Evolutionary conservation across 2,113 vertebrate species (phyloP).

Genomic region (Vimba vimba): DNA sequence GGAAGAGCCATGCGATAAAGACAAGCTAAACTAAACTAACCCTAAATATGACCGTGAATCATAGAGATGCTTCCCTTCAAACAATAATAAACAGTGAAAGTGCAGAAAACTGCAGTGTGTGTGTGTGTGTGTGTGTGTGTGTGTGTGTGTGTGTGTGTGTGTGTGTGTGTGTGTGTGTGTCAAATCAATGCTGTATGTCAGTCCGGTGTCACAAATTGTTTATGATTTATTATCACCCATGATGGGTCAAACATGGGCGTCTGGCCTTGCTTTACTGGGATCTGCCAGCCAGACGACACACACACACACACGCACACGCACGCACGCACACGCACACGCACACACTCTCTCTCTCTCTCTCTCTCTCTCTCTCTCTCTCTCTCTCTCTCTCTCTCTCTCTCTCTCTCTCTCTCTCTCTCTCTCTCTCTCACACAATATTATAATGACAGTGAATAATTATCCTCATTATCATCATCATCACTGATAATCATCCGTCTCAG

Average conservation of each 20-base stretch:
- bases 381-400: neutral
- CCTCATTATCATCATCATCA: neutral
- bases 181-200: neutral
- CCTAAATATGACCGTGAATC: neutral
- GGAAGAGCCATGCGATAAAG: neutral
- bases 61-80: too few relatives aligned
- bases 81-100: too few relatives aligned
- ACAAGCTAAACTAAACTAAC: neutral
- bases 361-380: neutral
- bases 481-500: neutral
- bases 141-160: neutral
- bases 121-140: too few relatives aligned
- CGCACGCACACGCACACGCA: too few relatives aligned
- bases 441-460: slow-evolving; percentile 14
- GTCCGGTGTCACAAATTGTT: neutral
- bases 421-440: neutral
- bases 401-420: too few relatives aligned
- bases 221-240: neutral
- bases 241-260: slow-evolving; percentile 4
- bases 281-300: slow-evolving; percentile 9
- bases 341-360: neutral
- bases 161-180: too few relatives aligned
- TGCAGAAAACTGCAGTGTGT: neutral
- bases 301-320: neutral
- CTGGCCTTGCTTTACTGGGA: neutral